A percentile compares a stretch with the other conserved stretches of the same genome.
phyloP scores from a whole-genome alignment of 2,888 invertebrate genomes.

The Lasioglossum vierecki region DNA sequence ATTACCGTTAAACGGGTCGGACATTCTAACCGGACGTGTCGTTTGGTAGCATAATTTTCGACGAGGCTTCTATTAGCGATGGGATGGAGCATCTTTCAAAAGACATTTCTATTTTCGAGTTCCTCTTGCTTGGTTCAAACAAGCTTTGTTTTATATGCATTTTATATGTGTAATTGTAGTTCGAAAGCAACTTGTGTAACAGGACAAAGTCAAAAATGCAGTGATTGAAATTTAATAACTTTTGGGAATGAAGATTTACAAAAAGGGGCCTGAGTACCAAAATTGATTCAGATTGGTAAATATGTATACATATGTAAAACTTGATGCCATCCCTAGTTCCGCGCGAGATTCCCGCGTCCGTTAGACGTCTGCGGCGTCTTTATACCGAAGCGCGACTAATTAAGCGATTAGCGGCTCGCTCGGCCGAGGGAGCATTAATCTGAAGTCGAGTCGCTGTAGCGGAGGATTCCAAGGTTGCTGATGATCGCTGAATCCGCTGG shows the following conservation, averaged over 20 bases:
- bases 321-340: neutral
- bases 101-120: neutral
- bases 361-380: slow-evolving; percentile 4
- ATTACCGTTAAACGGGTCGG: slow-evolving; percentile 42
- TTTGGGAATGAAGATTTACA: neutral
- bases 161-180: too few species aligned
- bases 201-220: neutral
- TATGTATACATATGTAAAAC: neutral
- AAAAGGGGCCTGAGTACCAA: neutral
- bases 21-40: slow-evolving; percentile 19
- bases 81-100: neutral
- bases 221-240: neutral
- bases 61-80: slow-evolving; percentile 3
- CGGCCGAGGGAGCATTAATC: slow-evolving; percentile 30
- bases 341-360: slow-evolving; percentile 10
- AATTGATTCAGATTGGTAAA: neutral
- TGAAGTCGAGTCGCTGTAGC: neutral
- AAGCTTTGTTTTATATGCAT: neutral
- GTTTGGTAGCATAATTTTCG: slow-evolving; percentile 27
- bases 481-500: neutral
- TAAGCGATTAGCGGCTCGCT: slow-evolving; percentile 59
- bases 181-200: too few species aligned
- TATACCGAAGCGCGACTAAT: slow-evolving; percentile 53
- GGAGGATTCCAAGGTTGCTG: neutral
- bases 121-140: neutral